phyloP scores from a whole-genome alignment of 2,113 vertebrate genomes.

The Vombatus ursinus region DNA sequence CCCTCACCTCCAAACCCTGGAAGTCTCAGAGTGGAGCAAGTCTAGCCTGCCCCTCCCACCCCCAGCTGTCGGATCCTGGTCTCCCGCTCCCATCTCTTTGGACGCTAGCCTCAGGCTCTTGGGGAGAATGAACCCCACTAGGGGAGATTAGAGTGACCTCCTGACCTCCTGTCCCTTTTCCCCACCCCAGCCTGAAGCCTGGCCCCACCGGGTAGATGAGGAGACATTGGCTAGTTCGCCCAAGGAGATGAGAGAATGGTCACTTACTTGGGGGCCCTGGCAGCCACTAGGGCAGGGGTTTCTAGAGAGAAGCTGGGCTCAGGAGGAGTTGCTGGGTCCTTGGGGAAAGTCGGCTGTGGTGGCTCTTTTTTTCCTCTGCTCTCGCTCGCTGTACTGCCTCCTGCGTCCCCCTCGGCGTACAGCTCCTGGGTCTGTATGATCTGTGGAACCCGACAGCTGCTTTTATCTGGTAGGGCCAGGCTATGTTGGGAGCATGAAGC shows the following conservation, averaged over 20 bases:
- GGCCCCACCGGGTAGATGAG: not conserved
- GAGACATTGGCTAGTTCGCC: not conserved
- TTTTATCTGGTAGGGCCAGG: conserved; percentile 67
- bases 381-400: not conserved
- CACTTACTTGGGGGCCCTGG: not conserved
- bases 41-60: not conserved
- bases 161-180: not conserved
- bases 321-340: not conserved
- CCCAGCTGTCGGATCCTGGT: too few species aligned
- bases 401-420: not conserved
- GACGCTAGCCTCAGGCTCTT: too few species aligned
- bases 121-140: not conserved
- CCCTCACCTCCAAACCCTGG: not conserved
- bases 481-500: conserved; percentile 75
- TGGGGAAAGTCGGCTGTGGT: not conserved
- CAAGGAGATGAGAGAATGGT: not conserved
- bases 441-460: conserved; percentile 68
- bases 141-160: not conserved
- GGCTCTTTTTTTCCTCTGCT: not conserved
- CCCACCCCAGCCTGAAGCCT: too few species aligned
- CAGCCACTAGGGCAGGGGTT: not conserved
- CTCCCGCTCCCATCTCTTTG: not conserved
- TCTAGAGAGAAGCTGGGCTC: not conserved
- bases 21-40: not conserved
- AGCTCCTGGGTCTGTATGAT: conserved; percentile 39